phyloP scores from a whole-genome alignment of 2,113 vertebrate species.

The Oplegnathus fasciatus region DNA sequence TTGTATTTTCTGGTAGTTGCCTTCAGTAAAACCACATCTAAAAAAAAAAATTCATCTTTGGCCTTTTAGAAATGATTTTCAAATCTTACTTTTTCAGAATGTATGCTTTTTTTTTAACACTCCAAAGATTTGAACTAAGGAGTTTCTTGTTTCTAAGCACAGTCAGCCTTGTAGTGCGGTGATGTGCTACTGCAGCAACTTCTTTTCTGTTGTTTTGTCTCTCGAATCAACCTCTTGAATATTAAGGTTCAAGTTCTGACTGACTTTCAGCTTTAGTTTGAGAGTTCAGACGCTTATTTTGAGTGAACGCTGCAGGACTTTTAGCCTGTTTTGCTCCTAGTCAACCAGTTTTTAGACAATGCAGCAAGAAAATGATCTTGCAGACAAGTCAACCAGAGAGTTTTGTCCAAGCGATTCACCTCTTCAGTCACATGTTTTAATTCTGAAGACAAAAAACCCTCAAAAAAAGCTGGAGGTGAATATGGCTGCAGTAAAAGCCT shows the following conservation, averaged over 20 bases:
- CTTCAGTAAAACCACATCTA: conserved; percentile 6
- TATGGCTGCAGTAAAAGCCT: background rate
- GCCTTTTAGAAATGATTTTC: background rate
- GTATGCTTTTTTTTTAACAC: background rate
- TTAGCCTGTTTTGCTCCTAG: background rate
- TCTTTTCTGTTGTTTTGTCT: background rate
- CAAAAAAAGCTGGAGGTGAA: background rate
- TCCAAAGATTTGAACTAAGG: background rate
- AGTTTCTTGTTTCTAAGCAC: background rate
- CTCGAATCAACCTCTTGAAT: background rate
- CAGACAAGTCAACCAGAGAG: background rate
- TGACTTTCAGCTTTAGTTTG: background rate
- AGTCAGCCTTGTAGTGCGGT: background rate
- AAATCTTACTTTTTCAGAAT: conserved; percentile 10
- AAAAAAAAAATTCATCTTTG: background rate
- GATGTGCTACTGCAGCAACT: background rate
- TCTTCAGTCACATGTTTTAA: too few relatives aligned
- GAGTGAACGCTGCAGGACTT: background rate
- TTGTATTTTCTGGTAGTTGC: conserved; percentile 17
- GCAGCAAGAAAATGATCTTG: background rate
- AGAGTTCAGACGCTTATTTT: background rate
- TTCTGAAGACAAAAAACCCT: too few relatives aligned
- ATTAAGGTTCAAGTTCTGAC: background rate
- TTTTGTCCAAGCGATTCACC: background rate
- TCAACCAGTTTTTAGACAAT: background rate